A percentile compares a stretch with the other conserved stretches of the same genome.
Evolutionary conservation across 2,797 vertebrate species (phyloP).

Genomic region (Acanthurus tractus): DNA sequence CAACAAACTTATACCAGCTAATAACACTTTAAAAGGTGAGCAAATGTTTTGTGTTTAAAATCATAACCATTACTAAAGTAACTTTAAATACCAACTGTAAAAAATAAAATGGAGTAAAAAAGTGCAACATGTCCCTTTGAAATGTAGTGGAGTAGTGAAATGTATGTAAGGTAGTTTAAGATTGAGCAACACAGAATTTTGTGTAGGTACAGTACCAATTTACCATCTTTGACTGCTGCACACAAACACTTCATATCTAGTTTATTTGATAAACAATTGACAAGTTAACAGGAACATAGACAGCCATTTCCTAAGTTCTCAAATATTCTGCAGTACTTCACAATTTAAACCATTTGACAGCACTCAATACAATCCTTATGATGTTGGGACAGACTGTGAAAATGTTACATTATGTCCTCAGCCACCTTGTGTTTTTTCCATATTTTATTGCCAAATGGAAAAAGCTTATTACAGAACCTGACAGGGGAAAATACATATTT

Average conservation of each 20-base stretch:
- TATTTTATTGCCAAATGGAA: too few relatives aligned
- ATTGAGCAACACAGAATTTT: not conserved
- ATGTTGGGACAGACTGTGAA: too few relatives aligned
- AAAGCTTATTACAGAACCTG: too few relatives aligned
- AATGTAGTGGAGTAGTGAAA: not conserved
- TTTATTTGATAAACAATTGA: constrained; percentile 15
- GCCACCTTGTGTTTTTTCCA: too few relatives aligned
- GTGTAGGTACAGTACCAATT: not conserved
- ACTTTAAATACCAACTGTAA: not conserved
- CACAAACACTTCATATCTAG: not conserved
- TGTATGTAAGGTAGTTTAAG: not conserved
- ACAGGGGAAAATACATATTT: too few relatives aligned
- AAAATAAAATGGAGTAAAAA: not conserved
- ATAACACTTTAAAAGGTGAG: not conserved
- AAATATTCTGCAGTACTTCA: not conserved
- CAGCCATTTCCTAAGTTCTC: not conserved
- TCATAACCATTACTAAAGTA: not conserved
- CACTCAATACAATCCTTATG: too few relatives aligned
- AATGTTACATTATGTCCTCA: too few relatives aligned
- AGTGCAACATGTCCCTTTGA: not conserved
- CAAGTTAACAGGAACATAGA: not conserved
- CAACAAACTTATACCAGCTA: too few relatives aligned
- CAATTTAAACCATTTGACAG: not conserved
- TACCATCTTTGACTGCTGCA: too few relatives aligned
- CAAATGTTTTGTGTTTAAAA: not conserved